Conservation (phyloP, 1,140 invertebrate species). For the Pomacea maculata region DNA sequence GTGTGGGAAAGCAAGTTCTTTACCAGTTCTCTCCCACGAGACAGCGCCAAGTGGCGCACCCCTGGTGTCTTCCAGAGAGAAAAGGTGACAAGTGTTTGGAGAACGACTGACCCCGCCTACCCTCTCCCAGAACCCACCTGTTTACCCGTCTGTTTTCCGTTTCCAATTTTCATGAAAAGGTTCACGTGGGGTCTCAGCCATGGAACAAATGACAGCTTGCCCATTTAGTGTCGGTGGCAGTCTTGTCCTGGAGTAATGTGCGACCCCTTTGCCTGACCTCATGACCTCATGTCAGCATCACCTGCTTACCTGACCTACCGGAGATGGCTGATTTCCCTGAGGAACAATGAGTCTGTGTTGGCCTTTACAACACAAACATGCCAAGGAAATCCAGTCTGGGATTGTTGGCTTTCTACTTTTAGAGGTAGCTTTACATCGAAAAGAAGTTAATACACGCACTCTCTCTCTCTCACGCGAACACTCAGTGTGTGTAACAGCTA, state of each 20-base stretch:
- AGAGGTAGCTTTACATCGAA: background rate
- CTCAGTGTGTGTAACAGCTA: background rate
- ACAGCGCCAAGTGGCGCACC: too few species aligned
- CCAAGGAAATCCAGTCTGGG: background rate
- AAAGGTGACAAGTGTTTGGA: too few species aligned
- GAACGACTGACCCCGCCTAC: background rate
- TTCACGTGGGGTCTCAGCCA: background rate
- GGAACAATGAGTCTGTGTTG: background rate
- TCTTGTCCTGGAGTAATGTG: background rate
- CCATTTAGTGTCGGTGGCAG: background rate
- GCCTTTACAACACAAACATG: background rate
- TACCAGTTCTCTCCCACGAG: too few species aligned
- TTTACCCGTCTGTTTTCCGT: background rate
- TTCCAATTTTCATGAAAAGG: background rate
- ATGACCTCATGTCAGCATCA: background rate
- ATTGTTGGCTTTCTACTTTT: background rate
- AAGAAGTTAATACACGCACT: too few species aligned
- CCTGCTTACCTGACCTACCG: background rate
- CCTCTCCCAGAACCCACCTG: background rate
- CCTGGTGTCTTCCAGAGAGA: too few species aligned
- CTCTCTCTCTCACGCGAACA: background rate
- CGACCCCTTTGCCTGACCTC: background rate
- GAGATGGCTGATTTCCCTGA: background rate
- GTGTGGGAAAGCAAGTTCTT: too few species aligned
- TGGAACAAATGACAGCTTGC: background rate